Evolutionary conservation across 2,888 invertebrate genomes (phyloP), one percentile per base, ranked within the genome.

Genomic region (Lamellibrachia satsuma): DNA sequence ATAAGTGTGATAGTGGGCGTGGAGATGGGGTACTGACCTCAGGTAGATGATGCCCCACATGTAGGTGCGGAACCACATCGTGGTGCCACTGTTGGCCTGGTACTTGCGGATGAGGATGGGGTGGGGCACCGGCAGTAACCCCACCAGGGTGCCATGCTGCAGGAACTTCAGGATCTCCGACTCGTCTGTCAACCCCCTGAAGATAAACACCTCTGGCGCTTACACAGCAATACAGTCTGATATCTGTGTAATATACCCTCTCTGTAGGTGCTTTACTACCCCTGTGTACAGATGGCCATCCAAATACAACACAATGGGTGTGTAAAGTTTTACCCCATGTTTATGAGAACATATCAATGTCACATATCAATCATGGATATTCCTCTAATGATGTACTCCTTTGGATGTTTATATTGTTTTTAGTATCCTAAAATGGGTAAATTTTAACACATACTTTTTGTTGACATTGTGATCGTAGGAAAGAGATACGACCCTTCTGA

Each of bases 1-100:
- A 39, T 39, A 39, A 39, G 39, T 39, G 39, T 39, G 39, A 39
- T 27, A 90, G 27, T n/a, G 52, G 22, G 52, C 51, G 60, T 27
- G 52, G 15, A 60, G 1, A 91, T 52, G 52, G n/a, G 9, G 52
- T 8, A 92, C 95, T 95, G 96, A 98, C 98, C 99, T 98, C 95
- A 99, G 97, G 97, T 99, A 99, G 95, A 99, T 99, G 93, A 99
- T 99, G 92, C 99, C 99, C 99, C 99, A 99, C 98, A 99, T 98
- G 96, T 99, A 99, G 0, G 99, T 99, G 93, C 99, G 97, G 97
- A 99, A 99, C 99, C 99, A 99, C 95, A 99, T 99, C 52, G 99
- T 99, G 0, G 99, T 99, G 93, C 99, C 99, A 90, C 98, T 98
- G 97, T 99, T 99, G 92, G 99, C 99, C 97, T 99, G 99, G 97